Base-by-base conservation (phyloP, 2,797 vertebrate species). In the Poecile montanus region DNA sequence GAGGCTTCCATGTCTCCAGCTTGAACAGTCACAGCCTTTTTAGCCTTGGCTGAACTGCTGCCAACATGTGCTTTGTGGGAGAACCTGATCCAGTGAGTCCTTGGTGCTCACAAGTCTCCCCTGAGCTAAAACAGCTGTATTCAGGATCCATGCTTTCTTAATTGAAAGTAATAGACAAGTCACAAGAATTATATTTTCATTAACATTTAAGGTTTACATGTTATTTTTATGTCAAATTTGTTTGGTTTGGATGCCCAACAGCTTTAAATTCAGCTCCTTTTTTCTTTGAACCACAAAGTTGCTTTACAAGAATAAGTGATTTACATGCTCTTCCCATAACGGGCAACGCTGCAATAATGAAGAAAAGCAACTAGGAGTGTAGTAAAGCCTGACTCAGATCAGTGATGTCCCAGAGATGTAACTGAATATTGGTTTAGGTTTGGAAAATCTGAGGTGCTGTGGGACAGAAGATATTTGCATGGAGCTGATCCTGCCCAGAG, bases 61-160 rank as follows among this genome's bases (percentile, higher is more conserved):
- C 16, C 5, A 5, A 1, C 3, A 2, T 2, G 54, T 5, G 4
- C 82, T 15, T 22, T 22, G 18, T 16, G 38, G 40, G 44, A 78
- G 47, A 75, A 8, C 40, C 27, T 62, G 42, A 10, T 38, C 29
- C 68, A 8, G 22, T 7, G 51, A 34, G 18, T 0, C 0, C 25
- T 26, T 23, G 51, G 29, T 50, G 40, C 32, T 62, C 38, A 10
- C 21, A 32, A 16, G 16, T 51, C 23, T 63, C 26, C 40, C 17
- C 21, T 47, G 65, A 44, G 29, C 45, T 62, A 4, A 71, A 62
- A 21, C 56, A 53, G 32, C 51, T 62, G 5, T 36, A 13, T 34
- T 32, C 42, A 36, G 51, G 54, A 48, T 44, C 8, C 18, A 7
- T 56, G 45, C 27, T 40, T 79, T 74, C 74, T 76, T 61, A 44